Conservation (phyloP, 2,797 vertebrate species). For the Uromys caudimaculatus region DNA sequence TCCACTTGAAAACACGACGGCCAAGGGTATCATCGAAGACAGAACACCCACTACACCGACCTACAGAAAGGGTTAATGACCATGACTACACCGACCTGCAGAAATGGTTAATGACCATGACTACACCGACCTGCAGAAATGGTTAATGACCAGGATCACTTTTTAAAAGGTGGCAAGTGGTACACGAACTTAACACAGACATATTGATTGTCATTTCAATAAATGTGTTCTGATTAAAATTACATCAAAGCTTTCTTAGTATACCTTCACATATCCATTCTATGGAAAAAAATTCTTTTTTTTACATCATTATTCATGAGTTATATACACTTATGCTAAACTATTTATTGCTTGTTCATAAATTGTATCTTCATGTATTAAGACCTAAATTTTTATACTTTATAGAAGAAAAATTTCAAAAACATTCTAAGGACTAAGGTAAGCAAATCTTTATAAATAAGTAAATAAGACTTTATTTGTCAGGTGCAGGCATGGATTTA, state of each 20-base stretch:
- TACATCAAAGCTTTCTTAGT: not conserved
- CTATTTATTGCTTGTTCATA: not conserved
- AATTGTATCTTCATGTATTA: constrained; percentile 15
- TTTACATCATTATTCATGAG: constrained; percentile 1
- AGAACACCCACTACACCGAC: not conserved
- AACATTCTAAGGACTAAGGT: not conserved
- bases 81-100: too few species aligned
- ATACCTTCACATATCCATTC: not conserved
- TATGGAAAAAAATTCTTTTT: not conserved
- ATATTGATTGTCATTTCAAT: not conserved
- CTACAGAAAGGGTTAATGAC: not conserved
- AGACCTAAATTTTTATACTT: constrained; percentile 29
- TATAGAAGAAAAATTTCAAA: not conserved
- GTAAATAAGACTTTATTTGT: not conserved
- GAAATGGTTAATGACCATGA: not conserved
- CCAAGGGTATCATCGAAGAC: not conserved
- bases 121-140: not conserved
- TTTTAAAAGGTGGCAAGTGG: not conserved
- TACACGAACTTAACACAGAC: not conserved
- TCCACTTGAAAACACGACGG: not conserved
- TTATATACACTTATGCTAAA: not conserved
- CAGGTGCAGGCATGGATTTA: not conserved
- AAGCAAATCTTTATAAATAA: not conserved
- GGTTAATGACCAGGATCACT: not conserved
- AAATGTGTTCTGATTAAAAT: not conserved